Evolutionary conservation across 2,888 invertebrate species (phyloP).

Genomic region (Lochmaea capreae): DNA sequence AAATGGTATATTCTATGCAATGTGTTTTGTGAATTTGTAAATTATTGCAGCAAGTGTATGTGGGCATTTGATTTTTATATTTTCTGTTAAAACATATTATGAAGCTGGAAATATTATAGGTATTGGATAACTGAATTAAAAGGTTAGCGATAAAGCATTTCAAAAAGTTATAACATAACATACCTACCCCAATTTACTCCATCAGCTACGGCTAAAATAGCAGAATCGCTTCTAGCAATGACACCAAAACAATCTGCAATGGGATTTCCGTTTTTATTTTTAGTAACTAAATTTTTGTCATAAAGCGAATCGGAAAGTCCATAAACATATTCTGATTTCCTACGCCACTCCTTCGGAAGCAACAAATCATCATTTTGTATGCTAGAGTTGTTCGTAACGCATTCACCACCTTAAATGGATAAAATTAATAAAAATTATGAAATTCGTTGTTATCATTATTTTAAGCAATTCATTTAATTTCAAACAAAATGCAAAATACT

Average conservation of each 20-base stretch:
- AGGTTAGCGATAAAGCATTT: too few species aligned
- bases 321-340: conserved; percentile 70
- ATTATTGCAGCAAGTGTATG: too few species aligned
- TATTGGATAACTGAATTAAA: too few species aligned
- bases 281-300: conserved; percentile 84
- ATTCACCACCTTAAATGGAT: conserved; percentile 40
- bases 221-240: conserved; percentile 77
- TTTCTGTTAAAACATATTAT: too few species aligned
- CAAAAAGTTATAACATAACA: too few species aligned
- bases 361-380: conserved; percentile 51
- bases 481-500: too few species aligned
- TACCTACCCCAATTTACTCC: conserved; percentile 88
- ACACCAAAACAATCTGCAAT: conserved; percentile 90
- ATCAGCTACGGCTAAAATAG: conserved; percentile 85
- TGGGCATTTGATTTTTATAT: too few species aligned
- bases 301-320: conserved; percentile 84
- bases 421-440: neutral
- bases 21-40: too few species aligned
- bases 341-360: conserved; percentile 69
- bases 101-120: too few species aligned
- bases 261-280: conserved; percentile 79
- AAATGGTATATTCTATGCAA: neutral
- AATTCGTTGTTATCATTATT: neutral
- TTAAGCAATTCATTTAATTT: neutral
- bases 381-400: conserved; percentile 28